Evolutionary conservation across 2,888 invertebrate species (phyloP), one percentile per base, ranked within the genome.

Genomic region (Mycalesis mineus): DNA sequence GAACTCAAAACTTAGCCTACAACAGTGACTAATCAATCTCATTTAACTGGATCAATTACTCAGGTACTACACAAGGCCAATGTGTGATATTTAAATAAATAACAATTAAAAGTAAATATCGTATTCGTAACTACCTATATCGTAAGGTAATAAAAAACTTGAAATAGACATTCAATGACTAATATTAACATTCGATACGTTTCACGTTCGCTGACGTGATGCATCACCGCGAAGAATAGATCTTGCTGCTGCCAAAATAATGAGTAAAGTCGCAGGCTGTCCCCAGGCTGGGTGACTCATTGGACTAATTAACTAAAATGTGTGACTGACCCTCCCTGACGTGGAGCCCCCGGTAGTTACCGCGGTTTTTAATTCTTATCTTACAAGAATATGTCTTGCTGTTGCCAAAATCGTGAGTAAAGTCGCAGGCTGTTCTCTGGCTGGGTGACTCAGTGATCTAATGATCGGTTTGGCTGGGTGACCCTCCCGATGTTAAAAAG

Each of bases 111-210:
- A 11, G 33, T 41, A 37, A 7, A 53, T 49, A n/a, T n/a, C n/a
- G n/a, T n/a, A n/a, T n/a, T n/a, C n/a, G n/a, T n/a, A n/a, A n/a
- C n/a, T 37, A 49, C 15, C 29, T 41, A 42, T 29, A 31, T 50
- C 37, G 11, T 51, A 58, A 65, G 60, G 53, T 58, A 65, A 61
- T 65, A 71, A 75, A 75, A 74, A 72, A 66, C 68, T 66, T 68
- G 62, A 72, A 72, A 73, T 74, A 75, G 68, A 72, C 63, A 65
- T 55, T 33, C 59, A 67, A 68, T 74, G 75, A 77, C 70, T 77
- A 75, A 77, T 42, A 57, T 54, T 53, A 75, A 77, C 50, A 60
- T 54, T 55, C 57, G 36, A 59, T 59, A 61, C 13, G 33, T 56
- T 57, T 42, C 53, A 41, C 28, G 54, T 61, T 51, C 57, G 53